Evolutionary conservation across 2,113 vertebrate genomes (phyloP).

Genomic region (Hypocryptadius cinnamomeus): DNA sequence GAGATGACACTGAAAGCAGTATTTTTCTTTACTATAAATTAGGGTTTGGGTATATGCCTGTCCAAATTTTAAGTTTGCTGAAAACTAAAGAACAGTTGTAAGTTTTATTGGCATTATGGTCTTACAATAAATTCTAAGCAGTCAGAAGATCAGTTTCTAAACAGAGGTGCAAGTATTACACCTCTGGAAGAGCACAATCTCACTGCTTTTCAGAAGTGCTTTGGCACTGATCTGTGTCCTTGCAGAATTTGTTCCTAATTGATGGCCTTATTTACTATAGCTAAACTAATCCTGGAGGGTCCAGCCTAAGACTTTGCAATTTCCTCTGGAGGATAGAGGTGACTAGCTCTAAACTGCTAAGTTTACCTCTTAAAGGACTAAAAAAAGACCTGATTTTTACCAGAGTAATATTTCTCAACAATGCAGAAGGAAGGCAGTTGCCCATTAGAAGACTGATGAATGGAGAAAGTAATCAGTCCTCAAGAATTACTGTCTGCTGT

Average conservation of each 20-base stretch:
- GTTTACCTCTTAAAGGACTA: not conserved
- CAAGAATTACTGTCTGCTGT: not conserved
- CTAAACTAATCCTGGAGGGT: not conserved
- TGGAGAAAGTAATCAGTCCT: not conserved
- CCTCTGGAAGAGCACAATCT: not conserved
- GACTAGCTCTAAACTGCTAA: not conserved
- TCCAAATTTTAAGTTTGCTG: not conserved
- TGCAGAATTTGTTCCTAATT: not conserved
- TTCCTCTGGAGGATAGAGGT: not conserved
- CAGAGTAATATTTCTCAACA: not conserved
- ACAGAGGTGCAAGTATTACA: not conserved
- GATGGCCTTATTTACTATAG: not conserved
- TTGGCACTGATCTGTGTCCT: not conserved
- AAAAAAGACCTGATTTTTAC: not conserved
- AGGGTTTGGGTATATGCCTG: not conserved
- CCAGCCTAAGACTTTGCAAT: not conserved
- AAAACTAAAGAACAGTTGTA: not conserved
- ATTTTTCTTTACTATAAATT: accelerated
- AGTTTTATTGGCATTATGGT: not conserved
- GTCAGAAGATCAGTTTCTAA: not conserved
- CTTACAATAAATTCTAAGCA: not conserved
- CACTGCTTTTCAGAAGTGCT: not conserved
- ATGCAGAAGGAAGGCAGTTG: not conserved
- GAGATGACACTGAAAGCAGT: not conserved
- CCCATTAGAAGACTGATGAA: not conserved